Base-by-base conservation (phyloP, 2,888 invertebrate genomes). In the Atherix ibis region DNA sequence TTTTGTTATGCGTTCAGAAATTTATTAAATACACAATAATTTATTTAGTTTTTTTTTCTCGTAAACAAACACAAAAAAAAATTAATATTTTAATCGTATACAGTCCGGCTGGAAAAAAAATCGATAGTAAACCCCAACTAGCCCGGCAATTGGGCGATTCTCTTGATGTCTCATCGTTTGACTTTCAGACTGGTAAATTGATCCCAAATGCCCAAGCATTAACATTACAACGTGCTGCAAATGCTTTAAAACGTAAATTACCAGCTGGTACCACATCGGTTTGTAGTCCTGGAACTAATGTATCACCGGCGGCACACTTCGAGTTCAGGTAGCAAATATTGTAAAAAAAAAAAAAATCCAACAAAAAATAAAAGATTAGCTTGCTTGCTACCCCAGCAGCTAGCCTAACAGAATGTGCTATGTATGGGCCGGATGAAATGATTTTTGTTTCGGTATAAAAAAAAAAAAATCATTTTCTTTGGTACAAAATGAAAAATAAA, bases 41-140 rank as follows among this genome's bases (percentile, higher is more conserved):
- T n/a, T n/a, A n/a, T n/a, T n/a, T n/a, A n/a, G n/a, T n/a, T n/a
- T n/a, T n/a, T n/a, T n/a, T n/a, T n/a, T n/a, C n/a, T n/a, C n/a
- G n/a, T n/a, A n/a, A n/a, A n/a, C n/a, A n/a, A n/a, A n/a, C n/a
- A n/a, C n/a, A n/a, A n/a, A n/a, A n/a, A n/a, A n/a, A n/a, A n/a
- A n/a, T n/a, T 15, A 25, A 26, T n/a, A 16, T 24, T 24, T 54
- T 15, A n/a, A 19, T 31, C 33, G 40, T 37, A 43, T 63, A 48
- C 66, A 84, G 83, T 64, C 83, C 83, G 49, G 73, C 75, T 67
- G 84, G 83, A 56, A 76, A 76, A 66, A 78, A 77, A 67, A 74
- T 82, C 58, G 72, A 79, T 59, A 82, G 75, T 65, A 84, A 84
- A 63, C 76, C 79, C 43, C 79, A 83, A 64, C 67, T 85, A 58